Evolutionary conservation across 2,888 invertebrate species (phyloP), one percentile per base, ranked within the genome.

Genomic region (Agelastica alni): DNA sequence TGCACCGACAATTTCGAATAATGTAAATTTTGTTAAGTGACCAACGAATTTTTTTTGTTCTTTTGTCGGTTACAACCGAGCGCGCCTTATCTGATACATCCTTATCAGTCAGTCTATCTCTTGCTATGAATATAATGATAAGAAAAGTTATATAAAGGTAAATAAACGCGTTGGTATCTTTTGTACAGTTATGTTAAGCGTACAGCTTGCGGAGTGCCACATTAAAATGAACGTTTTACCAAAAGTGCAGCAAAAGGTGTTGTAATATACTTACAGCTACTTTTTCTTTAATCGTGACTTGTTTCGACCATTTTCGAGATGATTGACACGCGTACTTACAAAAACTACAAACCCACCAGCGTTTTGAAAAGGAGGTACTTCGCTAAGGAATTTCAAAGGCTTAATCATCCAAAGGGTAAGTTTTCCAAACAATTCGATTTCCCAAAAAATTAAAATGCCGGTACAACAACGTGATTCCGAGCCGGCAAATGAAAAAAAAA

Each of bases 131-230:
- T 49, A 58, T 53, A 53, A 54, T 52, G 60, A 60, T 60, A 60
- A 53, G 52, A 52, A 60, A 39, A 53, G 53, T 60, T 56, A 58
- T 58, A 60, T 60, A 60, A 60, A 60, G 60, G 54, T 52, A 51
- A 53, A 56, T 47, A 56, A 58, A 43, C 39, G 44, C 39, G 47
- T 49, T 17, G 34, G 45, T 45, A 45, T 45, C 45, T 45, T 45
- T 45, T 49, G 49, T 49, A 49, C 49, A 49, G 49, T 42, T 49
- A 49, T 32, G 49, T 49, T 49, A 49, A 49, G 41, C 14, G 32
- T 42, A 20, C 17, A 28, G 36, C 20, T 30, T 42, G 31, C 9
- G 20, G 17, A 10, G 20, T 49, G 41, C 41, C 4, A 20, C 2
- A 18, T 7, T 10, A 18, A 17, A 5, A 26, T 10, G 13, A 1